Evolutionary conservation across 2,797 vertebrate genomes (phyloP), one percentile per base, ranked within the genome.

Genomic region (Alectoris magna): DNA sequence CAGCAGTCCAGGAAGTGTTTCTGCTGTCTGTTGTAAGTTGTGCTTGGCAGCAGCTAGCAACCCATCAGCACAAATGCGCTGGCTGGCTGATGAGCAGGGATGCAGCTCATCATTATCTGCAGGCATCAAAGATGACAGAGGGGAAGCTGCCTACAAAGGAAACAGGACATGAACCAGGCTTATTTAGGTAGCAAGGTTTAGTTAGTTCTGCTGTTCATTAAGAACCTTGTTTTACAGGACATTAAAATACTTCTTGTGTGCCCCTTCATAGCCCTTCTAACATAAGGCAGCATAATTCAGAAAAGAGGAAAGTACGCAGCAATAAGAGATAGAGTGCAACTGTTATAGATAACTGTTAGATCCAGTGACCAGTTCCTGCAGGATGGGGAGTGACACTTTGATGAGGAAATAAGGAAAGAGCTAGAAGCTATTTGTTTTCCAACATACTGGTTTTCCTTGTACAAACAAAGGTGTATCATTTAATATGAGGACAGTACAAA

Each of bases 151-250:
- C 66, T 56, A 3, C 10, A 60, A 51, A 93, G 69, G 62, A 87
- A 91, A 60, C 75, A 87, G 79, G 72, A 60, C 69, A 80, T 79
- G 79, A 96, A 92, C 22, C 27, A 58, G 24, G 62, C 68, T 80
- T 44, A n/a, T 34, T 66, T 14, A 84, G 84, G 56, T 90, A 93
- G 86, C 1, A 0, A 78, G 39, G 39, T 72, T 79, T 76, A 87
- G 87, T 93, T 84, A 31, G 43, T 86, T 73, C 77, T 88, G 44
- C 84, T 82, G 43, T 27, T 84, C 67, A 46, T 38, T 69, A 39
- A 84, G 60, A 43, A 73, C 77, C 60, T 94, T 80, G 48, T 41
- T 84, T 82, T 38, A 34, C 12, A 71, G 48, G 78, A 49, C 29
- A 5, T 5, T 23, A 63, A 41, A 46, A n/a, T 71, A 29, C 36